Evolutionary conservation across 2,888 invertebrate genomes (phyloP).

Genomic region (Drosophila tripunctata): DNA sequence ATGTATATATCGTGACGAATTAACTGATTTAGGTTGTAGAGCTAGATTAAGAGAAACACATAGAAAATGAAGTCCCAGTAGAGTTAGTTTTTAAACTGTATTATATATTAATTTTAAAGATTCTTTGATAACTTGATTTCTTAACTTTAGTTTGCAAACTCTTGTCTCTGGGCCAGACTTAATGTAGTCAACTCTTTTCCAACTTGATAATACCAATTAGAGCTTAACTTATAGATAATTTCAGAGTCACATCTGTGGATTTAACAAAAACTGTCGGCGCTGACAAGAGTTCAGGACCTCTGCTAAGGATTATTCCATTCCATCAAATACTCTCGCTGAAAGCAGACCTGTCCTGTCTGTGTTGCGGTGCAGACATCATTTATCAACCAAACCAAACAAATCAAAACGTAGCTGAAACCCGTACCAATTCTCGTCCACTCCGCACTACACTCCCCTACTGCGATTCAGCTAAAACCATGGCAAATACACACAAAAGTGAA

Average conservation of each 20-base stretch:
- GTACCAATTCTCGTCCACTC: neutral
- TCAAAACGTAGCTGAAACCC: slow-evolving; percentile 63
- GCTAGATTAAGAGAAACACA: too few relatives aligned
- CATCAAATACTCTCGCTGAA: slow-evolving; percentile 17
- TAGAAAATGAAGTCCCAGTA: too few relatives aligned
- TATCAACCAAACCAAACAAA: slow-evolving; percentile 72
- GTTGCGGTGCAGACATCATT: slow-evolving; percentile 72
- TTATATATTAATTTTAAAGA: too few relatives aligned
- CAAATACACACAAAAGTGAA: slow-evolving; percentile 67
- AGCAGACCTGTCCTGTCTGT: slow-evolving; percentile 65
- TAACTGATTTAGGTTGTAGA: too few relatives aligned
- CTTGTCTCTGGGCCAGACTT: neutral
- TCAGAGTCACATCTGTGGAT: neutral
- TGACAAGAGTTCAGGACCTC: slow-evolving; percentile 25
- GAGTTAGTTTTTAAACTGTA: too few relatives aligned
- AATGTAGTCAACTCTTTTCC: neutral
- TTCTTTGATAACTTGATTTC: too few relatives aligned
- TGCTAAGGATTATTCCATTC: slow-evolving; percentile 10
- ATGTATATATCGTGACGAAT: neutral
- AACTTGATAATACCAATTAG: neutral
- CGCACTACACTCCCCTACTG: neutral
- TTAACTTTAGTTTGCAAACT: neutral
- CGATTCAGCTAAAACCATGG: slow-evolving; percentile 54
- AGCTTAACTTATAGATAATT: neutral
- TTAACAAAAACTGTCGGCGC: neutral